Evolutionary conservation across 2,888 invertebrate genomes (phyloP), one percentile per base, ranked within the genome.

Genomic region (Eupithecia insigniata): DNA sequence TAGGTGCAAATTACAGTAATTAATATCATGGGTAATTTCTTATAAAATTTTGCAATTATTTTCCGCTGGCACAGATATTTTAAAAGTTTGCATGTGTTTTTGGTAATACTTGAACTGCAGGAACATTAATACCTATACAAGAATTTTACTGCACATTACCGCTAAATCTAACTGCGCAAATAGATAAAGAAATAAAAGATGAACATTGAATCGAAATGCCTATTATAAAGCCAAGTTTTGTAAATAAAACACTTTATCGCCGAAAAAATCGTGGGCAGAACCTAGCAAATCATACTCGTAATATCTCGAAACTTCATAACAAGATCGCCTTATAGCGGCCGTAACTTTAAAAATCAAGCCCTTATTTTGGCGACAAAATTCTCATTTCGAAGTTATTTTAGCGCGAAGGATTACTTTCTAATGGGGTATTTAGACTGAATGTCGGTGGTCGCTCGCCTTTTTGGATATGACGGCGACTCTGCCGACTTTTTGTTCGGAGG

Each of bases 281-380:
- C 10, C 10, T 51, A 26, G 12, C 22, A 26, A 46, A 12, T 12
- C 46, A 43, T 18, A n/a, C n/a, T n/a, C n/a, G n/a, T n/a, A 55
- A 12, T 26, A 3, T 55, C 26, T 55, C 0, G 14, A 26, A 0
- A 14, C 5, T 51, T 22, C 10, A 10, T 2, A 22, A 22, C 22
- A 51, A 51, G 26, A 1, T n/a, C 66, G 51, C 18, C 7, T 12
- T 32, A 66, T 55, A 3, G 34, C 32, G 46, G n/a, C 14, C 51
- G n/a, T n/a, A 5, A 64, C 6, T 30, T 64, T 14, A 32, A 3
- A 51, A 34, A 66, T 22, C 4, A 22, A 14, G 60, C 32, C 16
- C 66, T 70, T 39, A 66, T 26, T 43, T 75, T 69, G 77, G 77
- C 77, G 78, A 78, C 78, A 72, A 77, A 73, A 75, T 76, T 67